Percentiles rank a stretch among this genome's conserved stretches.
phyloP scores from a whole-genome alignment of 2,797 vertebrate species.

The Dermochelys coriacea region DNA sequence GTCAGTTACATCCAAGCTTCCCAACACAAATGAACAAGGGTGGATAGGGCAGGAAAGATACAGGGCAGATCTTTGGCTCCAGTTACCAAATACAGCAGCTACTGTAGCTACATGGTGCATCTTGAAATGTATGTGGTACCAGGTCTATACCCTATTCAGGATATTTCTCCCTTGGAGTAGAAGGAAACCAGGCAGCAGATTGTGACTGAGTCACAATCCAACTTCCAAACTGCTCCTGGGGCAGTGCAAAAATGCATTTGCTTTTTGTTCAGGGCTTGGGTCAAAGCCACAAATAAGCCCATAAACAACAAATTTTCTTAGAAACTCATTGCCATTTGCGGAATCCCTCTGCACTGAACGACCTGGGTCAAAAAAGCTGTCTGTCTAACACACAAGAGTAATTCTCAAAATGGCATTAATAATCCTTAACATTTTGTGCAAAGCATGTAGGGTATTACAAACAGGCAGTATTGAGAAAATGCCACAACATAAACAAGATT shows the following conservation, averaged over 20 bases:
- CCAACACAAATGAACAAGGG: not conserved
- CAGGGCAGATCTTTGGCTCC: not conserved
- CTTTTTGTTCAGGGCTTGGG: not conserved
- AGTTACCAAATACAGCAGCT: not conserved
- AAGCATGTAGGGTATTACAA: not conserved
- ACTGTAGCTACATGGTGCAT: not conserved
- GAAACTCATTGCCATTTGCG: not conserved
- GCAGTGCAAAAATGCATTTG: not conserved
- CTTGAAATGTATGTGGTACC: not conserved
- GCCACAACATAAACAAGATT: conserved; percentile 39
- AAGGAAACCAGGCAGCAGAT: not conserved
- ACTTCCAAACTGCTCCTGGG: not conserved
- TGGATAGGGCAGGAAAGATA: not conserved
- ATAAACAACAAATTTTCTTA: not conserved
- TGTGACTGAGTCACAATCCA: not conserved
- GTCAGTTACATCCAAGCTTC: not conserved
- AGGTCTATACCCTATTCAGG: not conserved
- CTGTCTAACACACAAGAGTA: not conserved
- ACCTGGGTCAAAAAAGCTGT: not conserved
- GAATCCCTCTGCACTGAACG: not conserved
- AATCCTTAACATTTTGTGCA: conserved; percentile 6
- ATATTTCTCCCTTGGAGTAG: not conserved
- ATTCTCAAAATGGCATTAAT: not conserved
- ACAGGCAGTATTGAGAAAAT: not conserved
- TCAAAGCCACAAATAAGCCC: not conserved